A percentile compares a stretch with the other conserved stretches of the same genome.
phyloP scores from a whole-genome alignment of 2,888 invertebrate species.

The Deroplatys truncata region DNA sequence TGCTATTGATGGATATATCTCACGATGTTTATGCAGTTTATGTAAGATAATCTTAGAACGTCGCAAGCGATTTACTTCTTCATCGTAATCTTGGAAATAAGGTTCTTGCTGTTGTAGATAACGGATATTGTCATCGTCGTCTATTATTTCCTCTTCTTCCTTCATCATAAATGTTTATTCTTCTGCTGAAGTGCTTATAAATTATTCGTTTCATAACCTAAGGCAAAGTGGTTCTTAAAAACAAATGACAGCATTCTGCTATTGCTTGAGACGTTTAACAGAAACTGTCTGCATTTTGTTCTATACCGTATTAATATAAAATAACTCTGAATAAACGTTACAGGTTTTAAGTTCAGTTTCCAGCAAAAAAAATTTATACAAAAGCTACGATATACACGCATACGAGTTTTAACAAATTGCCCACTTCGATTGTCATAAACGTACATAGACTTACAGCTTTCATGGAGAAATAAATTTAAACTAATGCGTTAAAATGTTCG shows the following conservation, averaged over 20 bases:
- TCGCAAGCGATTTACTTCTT: too few relatives aligned
- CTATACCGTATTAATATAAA: background rate
- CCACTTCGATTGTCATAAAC: background rate
- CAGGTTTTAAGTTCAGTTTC: background rate
- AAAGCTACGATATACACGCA: background rate
- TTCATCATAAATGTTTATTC: background rate
- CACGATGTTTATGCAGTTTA: background rate
- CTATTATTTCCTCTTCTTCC: too few relatives aligned
- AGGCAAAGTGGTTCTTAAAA: background rate
- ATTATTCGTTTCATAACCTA: background rate
- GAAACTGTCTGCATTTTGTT: background rate
- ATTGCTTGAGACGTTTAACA: background rate
- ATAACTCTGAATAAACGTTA: background rate
- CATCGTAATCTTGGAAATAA: too few relatives aligned
- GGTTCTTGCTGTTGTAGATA: too few relatives aligned
- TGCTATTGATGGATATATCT: background rate
- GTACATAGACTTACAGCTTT: too few relatives aligned
- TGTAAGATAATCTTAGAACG: too few relatives aligned
- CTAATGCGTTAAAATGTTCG: too few relatives aligned
- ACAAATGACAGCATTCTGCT: background rate
- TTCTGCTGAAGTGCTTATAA: background rate
- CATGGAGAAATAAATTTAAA: too few relatives aligned
- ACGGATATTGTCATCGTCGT: too few relatives aligned
- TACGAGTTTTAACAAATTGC: background rate
- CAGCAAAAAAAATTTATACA: background rate